Evolutionary conservation across 2,797 vertebrate species (phyloP).

Genomic region (Microtus agrestis): DNA sequence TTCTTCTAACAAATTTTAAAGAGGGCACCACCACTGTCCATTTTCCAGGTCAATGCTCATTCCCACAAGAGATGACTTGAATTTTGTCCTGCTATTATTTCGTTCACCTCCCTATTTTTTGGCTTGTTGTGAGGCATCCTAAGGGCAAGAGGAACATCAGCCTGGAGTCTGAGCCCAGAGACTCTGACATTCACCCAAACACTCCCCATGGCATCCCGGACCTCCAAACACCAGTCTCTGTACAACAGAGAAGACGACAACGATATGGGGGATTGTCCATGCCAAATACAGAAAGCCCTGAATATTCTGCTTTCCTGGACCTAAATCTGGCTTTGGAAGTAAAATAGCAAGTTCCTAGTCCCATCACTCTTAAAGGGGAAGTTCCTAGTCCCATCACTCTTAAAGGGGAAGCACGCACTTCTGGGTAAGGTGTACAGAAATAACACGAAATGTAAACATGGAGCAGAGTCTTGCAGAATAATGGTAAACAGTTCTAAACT

Average conservation of each 20-base stretch:
- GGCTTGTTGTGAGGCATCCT: background rate
- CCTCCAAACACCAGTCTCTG: background rate
- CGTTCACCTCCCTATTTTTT: background rate
- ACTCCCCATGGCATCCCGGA: fast-evolving
- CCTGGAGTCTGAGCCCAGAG: background rate
- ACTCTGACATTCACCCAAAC: background rate
- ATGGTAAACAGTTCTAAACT: background rate
- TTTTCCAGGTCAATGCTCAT: background rate
- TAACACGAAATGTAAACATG: background rate
- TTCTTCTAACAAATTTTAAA: slow-evolving; percentile 39
- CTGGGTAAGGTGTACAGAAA: background rate
- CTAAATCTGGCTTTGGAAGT: background rate
- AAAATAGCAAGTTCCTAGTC: background rate
- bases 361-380: background rate
- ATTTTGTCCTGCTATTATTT: background rate
- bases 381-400: background rate
- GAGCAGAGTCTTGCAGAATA: background rate
- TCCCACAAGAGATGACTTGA: background rate
- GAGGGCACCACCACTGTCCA: background rate
- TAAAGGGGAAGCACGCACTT: fast-evolving
- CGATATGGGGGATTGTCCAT: background rate
- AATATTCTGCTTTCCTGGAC: background rate
- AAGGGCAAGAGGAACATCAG: background rate
- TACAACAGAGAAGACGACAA: background rate
- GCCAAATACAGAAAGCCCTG: background rate